phyloP scores from a whole-genome alignment of 2,113 vertebrate species.

The Strigops habroptila region DNA sequence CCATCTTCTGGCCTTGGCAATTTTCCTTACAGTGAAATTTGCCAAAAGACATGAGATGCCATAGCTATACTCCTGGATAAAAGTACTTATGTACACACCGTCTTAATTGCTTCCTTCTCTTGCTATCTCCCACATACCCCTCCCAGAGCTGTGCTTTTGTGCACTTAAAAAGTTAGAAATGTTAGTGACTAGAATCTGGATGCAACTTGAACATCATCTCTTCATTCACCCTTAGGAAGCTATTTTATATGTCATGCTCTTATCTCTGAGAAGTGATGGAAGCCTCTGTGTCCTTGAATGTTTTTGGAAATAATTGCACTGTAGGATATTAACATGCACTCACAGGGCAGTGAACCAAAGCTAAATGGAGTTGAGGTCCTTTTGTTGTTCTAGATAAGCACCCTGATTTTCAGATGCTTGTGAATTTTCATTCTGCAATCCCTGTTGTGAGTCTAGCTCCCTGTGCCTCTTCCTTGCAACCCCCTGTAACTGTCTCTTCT shows the following conservation, averaged over 20 bases:
- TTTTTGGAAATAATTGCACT: not conserved
- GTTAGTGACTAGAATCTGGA: not conserved
- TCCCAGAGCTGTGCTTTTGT: not conserved
- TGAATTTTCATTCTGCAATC: not conserved
- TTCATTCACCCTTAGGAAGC: not conserved
- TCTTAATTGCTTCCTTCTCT: not conserved
- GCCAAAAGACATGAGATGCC: not conserved
- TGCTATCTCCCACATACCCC: accelerated
- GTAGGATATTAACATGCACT: not conserved
- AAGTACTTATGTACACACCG: not conserved
- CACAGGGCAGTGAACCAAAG: not conserved
- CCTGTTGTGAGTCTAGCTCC: not conserved
- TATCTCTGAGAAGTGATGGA: not conserved
- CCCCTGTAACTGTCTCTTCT: not conserved
- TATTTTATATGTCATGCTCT: not conserved
- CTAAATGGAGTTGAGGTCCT: not conserved
- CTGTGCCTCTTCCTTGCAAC: not conserved
- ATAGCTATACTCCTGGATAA: not conserved
- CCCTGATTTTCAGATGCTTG: not conserved
- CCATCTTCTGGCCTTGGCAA: not conserved
- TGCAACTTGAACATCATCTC: not conserved
- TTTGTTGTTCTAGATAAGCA: not conserved
- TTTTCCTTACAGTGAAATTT: not conserved
- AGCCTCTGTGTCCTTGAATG: not conserved
- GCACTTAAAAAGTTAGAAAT: not conserved